Base-by-base conservation (phyloP, 2,888 invertebrate genomes). In the Tridacna crocea region DNA sequence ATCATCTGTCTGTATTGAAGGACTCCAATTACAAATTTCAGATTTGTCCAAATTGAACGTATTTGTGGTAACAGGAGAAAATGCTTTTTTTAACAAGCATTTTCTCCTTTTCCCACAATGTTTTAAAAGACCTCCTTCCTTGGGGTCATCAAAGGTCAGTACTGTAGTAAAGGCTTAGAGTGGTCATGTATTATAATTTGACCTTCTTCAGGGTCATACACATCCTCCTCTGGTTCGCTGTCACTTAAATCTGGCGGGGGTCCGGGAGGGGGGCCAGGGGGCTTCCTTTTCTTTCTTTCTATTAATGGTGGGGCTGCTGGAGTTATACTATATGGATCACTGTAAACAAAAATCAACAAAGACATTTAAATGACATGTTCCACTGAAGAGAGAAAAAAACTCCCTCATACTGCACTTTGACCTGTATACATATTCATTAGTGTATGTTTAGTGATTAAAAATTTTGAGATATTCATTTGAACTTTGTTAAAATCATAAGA, bases 251-350 rank as follows among this genome's bases (percentile, higher is more conserved):
- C 89, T 19, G 94, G 94, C 0, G 94, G 94, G 17, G 93, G 88
- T 1, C 94, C 94, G 17, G 94, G 94, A 19, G 94, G 94, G 10
- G 94, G 94, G 0, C 94, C 94, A 27, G 93, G 92, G 11, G 93
- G 92, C 72, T 91, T 92, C 74, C 90, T 89, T 79, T 89, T 87
- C 75, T 73, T 85, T 27, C 72, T 72, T 13, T 79, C 83, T 22
- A 72, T 55, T 19, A 46, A 46, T 24, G 77, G 72, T 13, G 74
- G 36, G 11, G 26, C 74, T 36, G 65, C 19, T 3, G 75, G 77
- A 24, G 70, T 27, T 24, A 72, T 26, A 26, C 51, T 51, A 47
- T 58, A 47, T 36, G 60, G 47, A 48, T 85, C 85, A 83, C 85
- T 84, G 72, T 63, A 77, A 36, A 77, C 47, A 51, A 10, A 46